Evolutionary conservation across 1,140 invertebrate genomes (phyloP), one percentile per base, ranked within the genome.

Genomic region (Pseudobourletiella spinata): DNA sequence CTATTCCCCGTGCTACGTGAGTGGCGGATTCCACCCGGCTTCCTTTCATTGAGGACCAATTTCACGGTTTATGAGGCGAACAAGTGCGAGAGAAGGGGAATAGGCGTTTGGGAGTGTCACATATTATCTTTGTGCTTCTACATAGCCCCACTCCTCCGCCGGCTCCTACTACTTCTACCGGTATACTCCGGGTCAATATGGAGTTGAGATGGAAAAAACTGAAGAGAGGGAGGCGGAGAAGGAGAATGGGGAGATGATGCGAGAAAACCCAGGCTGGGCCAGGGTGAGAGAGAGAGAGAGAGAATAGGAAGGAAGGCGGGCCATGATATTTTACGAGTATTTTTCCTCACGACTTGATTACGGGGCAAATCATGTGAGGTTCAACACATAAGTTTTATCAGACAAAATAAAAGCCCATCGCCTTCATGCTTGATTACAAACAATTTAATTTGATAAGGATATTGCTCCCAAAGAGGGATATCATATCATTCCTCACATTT

Each of bases 371-470:
- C 42, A 32, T 57, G 54, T 50, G 60, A 62, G 52, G 52, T 57
- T 62, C 28, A 57, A 58, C 56, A 64, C 57, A 64, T 35, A 20
- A 28, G 30, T 52, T 63, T 63, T 58, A 54, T 51, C 59, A 30
- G 46, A 61, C 35, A 46, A 58, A 66, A 59, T 63, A 61, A 67
- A 67, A 64, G 61, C 35, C 48, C 54, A 61, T 60, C 57, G 30
- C 52, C 51, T 64, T 62, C 60, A 56, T 63, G 57, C 57, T 55
- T 68, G 66, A 68, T 68, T 68, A 65, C 44, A 52, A 65, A 68
- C 66, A 68, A 65, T 67, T 67, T 68, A 68, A 68, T 68, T 68
- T 56, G 66, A 68, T 68, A 62, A 68, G 63, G 57, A 56, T 61
- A n/a, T 54, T 29, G 26, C 63, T 59, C 63, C 59, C 50, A 64